phyloP scores from a whole-genome alignment of 2,113 vertebrate genomes.

The Donacobius atricapilla region DNA sequence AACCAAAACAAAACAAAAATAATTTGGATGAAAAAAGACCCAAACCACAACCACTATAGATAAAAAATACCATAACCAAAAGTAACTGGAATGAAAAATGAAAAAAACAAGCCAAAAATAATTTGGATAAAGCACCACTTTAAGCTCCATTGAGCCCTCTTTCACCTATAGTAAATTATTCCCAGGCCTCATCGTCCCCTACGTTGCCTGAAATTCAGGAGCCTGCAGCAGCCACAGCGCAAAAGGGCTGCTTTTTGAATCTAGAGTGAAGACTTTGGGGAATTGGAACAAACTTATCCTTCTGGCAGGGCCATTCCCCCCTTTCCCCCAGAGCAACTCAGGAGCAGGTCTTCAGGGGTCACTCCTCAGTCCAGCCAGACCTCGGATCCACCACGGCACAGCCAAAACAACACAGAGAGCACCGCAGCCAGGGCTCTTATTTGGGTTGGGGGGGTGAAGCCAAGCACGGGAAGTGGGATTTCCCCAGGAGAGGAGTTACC shows the following conservation, averaged over 20 bases:
- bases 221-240: neutral
- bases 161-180: neutral
- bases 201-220: neutral
- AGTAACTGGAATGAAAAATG: neutral
- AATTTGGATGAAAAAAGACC: neutral
- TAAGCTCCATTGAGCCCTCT: neutral
- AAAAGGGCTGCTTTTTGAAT: neutral
- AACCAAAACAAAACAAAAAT: neutral
- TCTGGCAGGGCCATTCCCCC: too few relatives aligned
- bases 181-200: neutral
- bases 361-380: neutral
- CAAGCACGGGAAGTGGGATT: fast-evolving
- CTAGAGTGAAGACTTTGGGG: neutral
- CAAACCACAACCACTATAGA: neutral
- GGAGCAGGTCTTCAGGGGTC: neutral
- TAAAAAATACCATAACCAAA: neutral
- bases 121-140: neutral
- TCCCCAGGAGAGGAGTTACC: slow-evolving; percentile 60
- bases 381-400: fast-evolving
- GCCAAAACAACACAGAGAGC: fast-evolving
- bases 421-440: neutral
- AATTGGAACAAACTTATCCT: neutral
- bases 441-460: fast-evolving
- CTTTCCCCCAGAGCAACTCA: neutral
- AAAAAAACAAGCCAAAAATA: neutral